Base-by-base conservation (phyloP, 2,888 invertebrate genomes). In the Eristalinus aeneus region DNA sequence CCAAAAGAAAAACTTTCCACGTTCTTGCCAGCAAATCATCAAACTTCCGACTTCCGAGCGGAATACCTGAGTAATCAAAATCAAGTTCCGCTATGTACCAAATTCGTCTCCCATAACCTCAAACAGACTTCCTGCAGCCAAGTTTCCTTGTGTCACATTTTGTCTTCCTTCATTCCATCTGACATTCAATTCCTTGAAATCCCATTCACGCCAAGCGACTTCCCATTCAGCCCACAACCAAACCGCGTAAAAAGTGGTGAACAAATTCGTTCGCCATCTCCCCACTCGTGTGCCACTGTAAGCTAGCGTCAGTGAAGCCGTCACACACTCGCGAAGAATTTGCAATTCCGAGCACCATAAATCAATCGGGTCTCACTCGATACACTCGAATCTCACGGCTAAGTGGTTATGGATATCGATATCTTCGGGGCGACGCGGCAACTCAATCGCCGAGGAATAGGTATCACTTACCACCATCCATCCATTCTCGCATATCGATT, bases 331-430 rank as follows among this genome's bases (percentile, higher is more conserved):
- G n/a, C 46, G 46, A 27, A 64, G 74, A 73, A 80, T 85, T 81
- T 82, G 72, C 85, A 86, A 86, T 82, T 77, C 39, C 76, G 75
- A 81, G 69, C 54, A 22, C 81, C 46, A 77, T 86, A 73, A 76
- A 86, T 86, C 85, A 86, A 77, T 77, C 71, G 76, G 60, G 61
- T 65, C 67, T 71, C 75, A 76, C 61, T 85, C 72, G 63, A 80
- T 76, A 71, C 79, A 54, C 68, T 72, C 65, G 67, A 80, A 32
- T 80, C 80, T 80, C 75, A 76, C 61, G 63, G 71, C 54, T 76
- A 54, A 71, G 39, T 31, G 46, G 80, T 68, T 68, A 64, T 75
- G 67, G 84, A 80, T 75, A 84, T 80, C 63, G 71, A 75, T 84
- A 69, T 75, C 46, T 65, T 58, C 22, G 4, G 20, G n/a, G 34